Evolutionary conservation across 1,140 invertebrate genomes (phyloP), one percentile per base, ranked within the genome.

Genomic region (Procambarus virginalis): DNA sequence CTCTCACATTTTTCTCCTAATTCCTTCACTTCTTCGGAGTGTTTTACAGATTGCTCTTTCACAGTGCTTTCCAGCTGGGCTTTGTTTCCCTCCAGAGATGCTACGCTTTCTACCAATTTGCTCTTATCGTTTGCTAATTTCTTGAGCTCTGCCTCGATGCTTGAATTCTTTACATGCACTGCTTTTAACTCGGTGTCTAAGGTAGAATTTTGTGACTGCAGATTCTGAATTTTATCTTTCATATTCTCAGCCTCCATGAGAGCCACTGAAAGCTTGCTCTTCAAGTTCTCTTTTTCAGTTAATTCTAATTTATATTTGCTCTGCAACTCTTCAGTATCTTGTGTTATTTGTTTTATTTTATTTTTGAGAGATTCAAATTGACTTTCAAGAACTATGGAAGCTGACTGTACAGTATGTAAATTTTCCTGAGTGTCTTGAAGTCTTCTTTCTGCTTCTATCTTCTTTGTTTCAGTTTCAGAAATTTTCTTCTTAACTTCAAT

Each of bases 351-450:
- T 68, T 89, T 89, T 2, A 91, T 60, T n/a, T 34, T 49, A 5
- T 91, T 87, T 48, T 89, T 91, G 34, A 91, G 10, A 9, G 86
- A 60, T 34, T 76, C 87, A n/a, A 89, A 78, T 60, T 91, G 85
- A 49, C n/a, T 81, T 34, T 86, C 86, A 3, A 91, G 60, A 75
- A 85, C 76, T 68, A 73, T 55, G 3, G 79, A 81, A 83, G 84
- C 83, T 46, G 83, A 68, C 46, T 86, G 77, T 4, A 86, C 68
- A 6, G 76, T 86, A 68, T 51, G 86, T 55, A 91, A 64, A 48
- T 46, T 73, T 46, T 91, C 86, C 9, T 68, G 73, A n/a, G 84
- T 91, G 34, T 85, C 83, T 70, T 78, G 60, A n/a, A 91, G 79
- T 12, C 48, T 70, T 6, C 78, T 79, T 10, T 91, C 91, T 45